Evolutionary conservation across 2,797 vertebrate species (phyloP).

Genomic region (Clarias platycephalus): DNA sequence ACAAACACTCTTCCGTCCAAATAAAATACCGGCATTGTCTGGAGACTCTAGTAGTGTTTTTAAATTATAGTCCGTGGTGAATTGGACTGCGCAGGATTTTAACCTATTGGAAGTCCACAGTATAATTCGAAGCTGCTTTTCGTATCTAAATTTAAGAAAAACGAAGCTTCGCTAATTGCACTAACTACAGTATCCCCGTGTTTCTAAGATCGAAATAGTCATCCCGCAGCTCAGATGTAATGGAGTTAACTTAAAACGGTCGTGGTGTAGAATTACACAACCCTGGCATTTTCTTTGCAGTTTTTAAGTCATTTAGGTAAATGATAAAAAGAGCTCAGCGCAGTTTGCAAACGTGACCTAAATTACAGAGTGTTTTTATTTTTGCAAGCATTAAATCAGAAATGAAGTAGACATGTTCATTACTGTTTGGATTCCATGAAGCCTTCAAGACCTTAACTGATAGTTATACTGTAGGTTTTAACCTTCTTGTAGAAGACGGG

Average conservation of each 20-base stretch:
- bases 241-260: background rate
- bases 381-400: background rate
- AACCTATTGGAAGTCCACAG: background rate
- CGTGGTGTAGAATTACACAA: background rate
- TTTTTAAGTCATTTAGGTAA: background rate
- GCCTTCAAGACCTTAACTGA: background rate
- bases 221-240: background rate
- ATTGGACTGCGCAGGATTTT: conserved; percentile 2
- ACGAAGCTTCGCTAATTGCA: background rate
- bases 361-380: background rate
- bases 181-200: background rate
- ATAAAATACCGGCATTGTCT: conserved; percentile 4
- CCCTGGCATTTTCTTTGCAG: background rate
- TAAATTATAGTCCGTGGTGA: background rate
- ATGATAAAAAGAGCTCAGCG: background rate
- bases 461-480: background rate
- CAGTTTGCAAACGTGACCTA: background rate
- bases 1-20: conserved; percentile 25
- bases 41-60: conserved; percentile 12
- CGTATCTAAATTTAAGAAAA: background rate
- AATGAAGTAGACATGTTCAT: background rate
- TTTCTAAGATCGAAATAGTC: background rate
- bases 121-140: conserved; percentile 1
- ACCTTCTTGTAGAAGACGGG: too few relatives aligned
- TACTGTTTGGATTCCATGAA: background rate